Conservation (phyloP, 2,113 vertebrate genomes). For the Galbula dea region DNA sequence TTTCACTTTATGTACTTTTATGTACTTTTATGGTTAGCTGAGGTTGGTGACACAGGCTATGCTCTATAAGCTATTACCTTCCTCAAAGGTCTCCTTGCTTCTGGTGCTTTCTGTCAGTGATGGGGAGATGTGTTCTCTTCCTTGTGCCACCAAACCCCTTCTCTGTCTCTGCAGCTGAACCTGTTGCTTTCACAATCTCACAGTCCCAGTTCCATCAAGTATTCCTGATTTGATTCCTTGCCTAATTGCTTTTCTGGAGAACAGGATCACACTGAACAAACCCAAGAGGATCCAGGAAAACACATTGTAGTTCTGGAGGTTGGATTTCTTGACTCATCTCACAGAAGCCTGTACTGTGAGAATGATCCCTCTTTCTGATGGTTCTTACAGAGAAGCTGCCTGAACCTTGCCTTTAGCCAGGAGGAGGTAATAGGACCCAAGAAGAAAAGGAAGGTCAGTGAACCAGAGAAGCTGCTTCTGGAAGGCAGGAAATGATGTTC, state of each 20-base stretch:
- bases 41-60: not conserved
- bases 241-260: conserved; percentile 13
- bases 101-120: not conserved
- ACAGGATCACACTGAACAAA: conserved; percentile 1
- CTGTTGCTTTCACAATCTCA: not conserved
- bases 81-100: not conserved
- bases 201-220: not conserved
- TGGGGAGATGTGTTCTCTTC: not conserved
- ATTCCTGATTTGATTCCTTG: not conserved
- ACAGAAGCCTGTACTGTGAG: conserved; percentile 2
- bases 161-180: not conserved
- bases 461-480: conserved; percentile 50
- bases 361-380: conserved; percentile 52
- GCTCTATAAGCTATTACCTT: not conserved
- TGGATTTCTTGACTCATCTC: conserved; percentile 32
- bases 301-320: not conserved
- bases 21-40: not conserved
- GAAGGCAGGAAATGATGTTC: conserved; percentile 5
- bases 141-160: not conserved
- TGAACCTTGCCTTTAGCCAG: conserved; percentile 58
- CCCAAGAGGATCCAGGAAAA: conserved; percentile 37
- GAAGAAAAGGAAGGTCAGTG: conserved; percentile 76
- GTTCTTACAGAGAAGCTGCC: conserved; percentile 68
- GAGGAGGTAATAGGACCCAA: conserved; percentile 35
- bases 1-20: too few species aligned